Evolutionary conservation across 2,797 vertebrate genomes (phyloP), one percentile per base, ranked within the genome.

Genomic region (Eupleurogrammus muticus): DNA sequence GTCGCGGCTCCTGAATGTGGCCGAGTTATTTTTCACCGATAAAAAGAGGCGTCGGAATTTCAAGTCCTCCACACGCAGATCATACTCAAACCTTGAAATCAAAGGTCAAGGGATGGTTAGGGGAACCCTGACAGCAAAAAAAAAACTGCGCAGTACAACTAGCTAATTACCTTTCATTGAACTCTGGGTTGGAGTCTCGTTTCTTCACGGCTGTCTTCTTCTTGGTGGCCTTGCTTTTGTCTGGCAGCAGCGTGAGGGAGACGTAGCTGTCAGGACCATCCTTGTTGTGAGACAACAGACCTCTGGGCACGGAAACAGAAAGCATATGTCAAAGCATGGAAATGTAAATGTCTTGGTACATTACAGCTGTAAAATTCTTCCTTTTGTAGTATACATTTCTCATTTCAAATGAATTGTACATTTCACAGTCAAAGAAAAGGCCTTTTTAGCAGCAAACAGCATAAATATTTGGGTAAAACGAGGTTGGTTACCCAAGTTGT

Each of bases 161-260:
- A 24, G 6, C 9, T 20, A 0, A 77, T 59, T 72, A 98, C 97
- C 93, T 96, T 75, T 98, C 97, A 4, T 92, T 97, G 77, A 93
- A 99, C 49, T 97, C 96, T 1, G 97, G 97, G 76, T 94, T 95
- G 8, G 92, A 73, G 32, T 95, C 96, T 82, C 85, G 94, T 84
- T 94, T 97, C 90, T 95, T 97, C 61, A 96, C 94, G 0, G 89
- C 87, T 0, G 96, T 99, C 90, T 97, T 98, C 85, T 86, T 95
- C 91, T 98, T 99, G 70, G 95, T 95, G 81, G 93, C 82, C n/a
- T 96, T 96, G 89, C 84, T 95, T 90, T 96, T 97, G 90, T 99
- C 97, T 5, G 97, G 97, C 42, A 96, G 91, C 69, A 99, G 95
- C 86, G 94, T 85, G 75, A 97, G 88, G 2, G 96, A 97, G 14